Evolutionary conservation across 2,113 vertebrate genomes (phyloP), one percentile per base, ranked within the genome.

Genomic region (Ginglymostoma cirratum): DNA sequence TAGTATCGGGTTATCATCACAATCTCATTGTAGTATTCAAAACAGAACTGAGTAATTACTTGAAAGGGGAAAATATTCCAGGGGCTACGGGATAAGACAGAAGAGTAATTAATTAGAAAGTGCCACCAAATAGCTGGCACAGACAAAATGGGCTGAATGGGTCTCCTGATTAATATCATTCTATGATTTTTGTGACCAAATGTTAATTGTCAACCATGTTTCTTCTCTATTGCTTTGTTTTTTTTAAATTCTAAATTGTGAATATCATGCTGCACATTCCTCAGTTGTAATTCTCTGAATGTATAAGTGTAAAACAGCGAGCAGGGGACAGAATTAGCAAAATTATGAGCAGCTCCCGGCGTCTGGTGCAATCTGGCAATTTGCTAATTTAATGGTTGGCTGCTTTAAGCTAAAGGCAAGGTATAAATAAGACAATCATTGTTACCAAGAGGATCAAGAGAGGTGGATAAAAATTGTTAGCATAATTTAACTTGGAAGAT

Each of bases 401-500:
- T 72, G 67, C 94, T 95, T 72, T 95, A 95, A 95, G 69, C 94
- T 72, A 23, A 95, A 72, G 69, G 94, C 69, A 52, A 30, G 45
- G 94, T 95, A 76, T 15, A 52, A 95, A 52, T 72, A 72, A 95
- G 94, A 48, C 69, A 95, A 95, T 95, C 66, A 52, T 24, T 7
- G 67, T 95, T 95, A 30, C 87, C 55, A n/a, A 90, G 87, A 52
- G 87, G 12, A 65, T 95, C 94, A 34, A 42, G 69, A 72, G 69
- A 72, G 23, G 94, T 48, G 67, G 69, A 55, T 70, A 45, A 95
- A 95, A 45, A 61, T 38, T 27, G 45, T 95, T 45, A 95, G 42
- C 94, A 72, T 95, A 95, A 95, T 95, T 72, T 95, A 72, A 48
- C 89, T 93, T n/a, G 5, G 34, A 93, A 93, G 89, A 19, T 65